Conservation (phyloP, 1,140 invertebrate species). For the Drosophila virilis region DNA sequence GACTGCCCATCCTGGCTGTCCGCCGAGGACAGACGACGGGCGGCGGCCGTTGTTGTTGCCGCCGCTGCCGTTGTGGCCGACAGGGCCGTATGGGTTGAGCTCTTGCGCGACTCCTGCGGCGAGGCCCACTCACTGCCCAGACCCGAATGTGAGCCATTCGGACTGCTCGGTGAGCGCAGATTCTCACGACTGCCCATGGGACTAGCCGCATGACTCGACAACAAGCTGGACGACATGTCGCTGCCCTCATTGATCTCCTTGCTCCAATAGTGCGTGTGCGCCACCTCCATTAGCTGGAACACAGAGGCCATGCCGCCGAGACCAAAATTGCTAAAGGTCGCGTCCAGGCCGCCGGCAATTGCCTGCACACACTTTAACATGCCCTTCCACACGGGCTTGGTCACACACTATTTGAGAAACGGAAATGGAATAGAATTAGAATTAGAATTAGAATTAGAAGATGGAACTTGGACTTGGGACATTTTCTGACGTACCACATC, state of each 20-base stretch:
- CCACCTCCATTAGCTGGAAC: constrained; percentile 98
- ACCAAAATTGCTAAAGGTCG: constrained; percentile 96
- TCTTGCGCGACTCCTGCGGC: constrained; percentile 83
- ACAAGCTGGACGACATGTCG: constrained; percentile 84
- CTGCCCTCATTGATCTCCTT: constrained; percentile 90
- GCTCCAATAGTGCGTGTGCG: constrained; percentile 99
- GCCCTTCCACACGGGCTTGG: constrained; percentile 97
- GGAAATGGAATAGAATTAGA: no score
- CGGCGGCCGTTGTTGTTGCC: constrained; percentile 28
- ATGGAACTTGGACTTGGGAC: no score
- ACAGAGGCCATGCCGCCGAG: constrained; percentile 98
- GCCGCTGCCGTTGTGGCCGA: constrained; percentile 8
- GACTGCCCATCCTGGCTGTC: constrained; percentile 88
- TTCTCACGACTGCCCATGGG: constrained; percentile 92
- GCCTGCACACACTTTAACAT: constrained; percentile 97
- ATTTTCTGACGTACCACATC: constrained; percentile 92
- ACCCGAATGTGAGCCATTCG: constrained; percentile 73
- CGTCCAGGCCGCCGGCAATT: constrained; percentile 94
- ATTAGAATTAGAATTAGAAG: no score
- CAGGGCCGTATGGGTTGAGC: constrained; percentile 73
- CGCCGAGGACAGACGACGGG: constrained; percentile 71
- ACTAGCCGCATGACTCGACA: constrained; percentile 86
- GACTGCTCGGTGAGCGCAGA: constrained; percentile 86
- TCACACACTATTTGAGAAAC: constrained; percentile 89
- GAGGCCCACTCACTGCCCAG: constrained; percentile 80